phyloP scores from a whole-genome alignment of 1,140 invertebrate genomes.

The Brachionus asplanchnoidis region DNA sequence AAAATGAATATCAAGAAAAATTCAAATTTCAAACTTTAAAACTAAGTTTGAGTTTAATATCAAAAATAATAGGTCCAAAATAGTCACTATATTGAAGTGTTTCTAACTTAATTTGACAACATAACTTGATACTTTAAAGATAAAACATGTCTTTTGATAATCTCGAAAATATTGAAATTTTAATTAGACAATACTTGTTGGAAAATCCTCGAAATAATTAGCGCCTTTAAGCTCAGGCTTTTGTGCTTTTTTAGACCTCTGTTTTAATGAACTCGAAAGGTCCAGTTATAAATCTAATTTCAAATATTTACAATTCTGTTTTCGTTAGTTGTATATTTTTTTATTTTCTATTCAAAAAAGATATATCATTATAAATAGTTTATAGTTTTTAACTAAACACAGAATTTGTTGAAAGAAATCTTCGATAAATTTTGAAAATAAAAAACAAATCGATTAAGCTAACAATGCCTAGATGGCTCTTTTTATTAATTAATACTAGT shows the following conservation, averaged over 20 bases:
- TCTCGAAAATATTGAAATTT: conserved; percentile 7
- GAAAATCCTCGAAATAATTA: conserved; percentile 2
- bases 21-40: background rate
- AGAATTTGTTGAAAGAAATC: background rate
- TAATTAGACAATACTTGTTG: background rate
- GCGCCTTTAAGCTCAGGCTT: background rate
- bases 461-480: background rate
- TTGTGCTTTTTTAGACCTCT: background rate
- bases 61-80: background rate
- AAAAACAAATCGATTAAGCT: background rate
- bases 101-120: background rate
- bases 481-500: background rate
- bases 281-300: conserved; percentile 28
- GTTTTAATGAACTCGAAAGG: conserved; percentile 18
- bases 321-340: background rate
- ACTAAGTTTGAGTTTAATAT: background rate
- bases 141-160: background rate
- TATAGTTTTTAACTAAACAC: background rate
- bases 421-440: background rate
- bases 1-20: background rate
- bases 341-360: background rate
- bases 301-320: conserved; percentile 24
- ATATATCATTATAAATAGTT: background rate
- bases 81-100: background rate
- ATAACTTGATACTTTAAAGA: background rate